Evolutionary conservation across 2,888 invertebrate genomes (phyloP).

Genomic region (Molanna angustata): DNA sequence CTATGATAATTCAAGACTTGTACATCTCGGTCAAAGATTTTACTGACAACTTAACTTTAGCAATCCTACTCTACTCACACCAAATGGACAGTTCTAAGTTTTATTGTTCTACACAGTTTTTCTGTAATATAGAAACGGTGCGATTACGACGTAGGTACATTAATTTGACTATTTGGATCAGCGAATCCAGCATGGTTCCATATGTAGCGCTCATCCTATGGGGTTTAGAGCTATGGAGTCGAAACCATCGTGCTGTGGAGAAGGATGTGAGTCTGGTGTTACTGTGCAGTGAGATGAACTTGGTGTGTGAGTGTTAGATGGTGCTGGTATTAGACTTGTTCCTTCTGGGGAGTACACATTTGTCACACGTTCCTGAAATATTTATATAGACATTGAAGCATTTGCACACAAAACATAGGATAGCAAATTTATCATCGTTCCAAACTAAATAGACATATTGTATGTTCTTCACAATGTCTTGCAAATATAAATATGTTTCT

Average conservation of each 20-base stretch:
- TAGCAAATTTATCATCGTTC: too few species aligned
- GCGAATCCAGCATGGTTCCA: slow-evolving; percentile 2
- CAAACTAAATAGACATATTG: background rate
- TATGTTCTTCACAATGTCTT: background rate
- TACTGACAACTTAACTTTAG: too few species aligned
- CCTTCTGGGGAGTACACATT: slow-evolving; percentile 66
- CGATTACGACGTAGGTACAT: slow-evolving; percentile 15
- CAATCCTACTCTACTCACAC: slow-evolving; percentile 19
- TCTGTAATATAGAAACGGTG: slow-evolving; percentile 1
- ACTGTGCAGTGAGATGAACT: slow-evolving; percentile 54
- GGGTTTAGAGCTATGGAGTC: slow-evolving; percentile 56
- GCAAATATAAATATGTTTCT: background rate
- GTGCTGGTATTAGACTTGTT: slow-evolving; percentile 64
- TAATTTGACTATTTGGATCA: slow-evolving; percentile 15
- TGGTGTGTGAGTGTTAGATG: slow-evolving; percentile 52
- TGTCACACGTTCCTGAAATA: slow-evolving; percentile 59
- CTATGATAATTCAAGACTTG: background rate
- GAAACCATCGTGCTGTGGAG: slow-evolving; percentile 57
- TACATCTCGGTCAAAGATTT: background rate
- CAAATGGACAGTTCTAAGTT: slow-evolving; percentile 7
- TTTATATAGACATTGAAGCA: too few species aligned
- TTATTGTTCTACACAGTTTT: slow-evolving; percentile 9
- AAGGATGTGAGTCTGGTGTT: slow-evolving; percentile 50
- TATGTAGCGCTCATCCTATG: slow-evolving; percentile 40
- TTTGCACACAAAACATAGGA: too few species aligned